Base-by-base conservation (phyloP, 2,797 vertebrate genomes). In the Sebastolobus alascanus region DNA sequence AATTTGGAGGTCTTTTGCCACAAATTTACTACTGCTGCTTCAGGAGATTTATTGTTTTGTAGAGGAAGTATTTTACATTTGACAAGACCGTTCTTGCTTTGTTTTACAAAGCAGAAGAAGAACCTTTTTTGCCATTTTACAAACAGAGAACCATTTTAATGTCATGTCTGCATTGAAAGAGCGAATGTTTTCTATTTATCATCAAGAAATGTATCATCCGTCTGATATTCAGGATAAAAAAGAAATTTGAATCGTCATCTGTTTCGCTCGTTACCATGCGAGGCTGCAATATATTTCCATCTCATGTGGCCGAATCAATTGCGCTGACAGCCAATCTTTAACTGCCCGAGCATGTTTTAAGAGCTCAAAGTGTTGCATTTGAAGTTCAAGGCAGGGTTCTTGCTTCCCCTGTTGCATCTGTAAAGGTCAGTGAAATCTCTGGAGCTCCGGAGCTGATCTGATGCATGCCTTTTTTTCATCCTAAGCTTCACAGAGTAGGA, bases 391-490 rank as follows among this genome's bases (percentile, higher is more conserved):
- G 56, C 72, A 76, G 74, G 66, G 67, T 76, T 78, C 60, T 75
- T 76, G 37, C 55, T 77, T 82, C 72, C 78, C 74, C 22, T 86
- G 77, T 90, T 87, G 83, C 82, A 80, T 80, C 80, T 74, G 60
- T 76, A 94, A 93, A 93, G 92, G 92, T 94, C 92, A 90, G 79
- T 71, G 71, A 75, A 90, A 84, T 88, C 81, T 87, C 81, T 46
- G 25, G 74, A 85, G 85, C 83, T 87, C 61, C 72, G 38, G 46
- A 63, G 78, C 63, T 82, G 74, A 89, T 90, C 70, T 82, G 70
- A 89, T 87, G 84, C 68, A 61, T 75, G 61, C 13, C 38, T 66
- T 54, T 60, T 73, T 85, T 71, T 86, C 52, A 82, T 74, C 82
- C 66, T 16, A 37, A 84, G 69, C 69, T 86, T 71, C 80, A 87